Evolutionary conservation across 1,140 invertebrate genomes (phyloP).

Genomic region (Trachelipus rathkii): DNA sequence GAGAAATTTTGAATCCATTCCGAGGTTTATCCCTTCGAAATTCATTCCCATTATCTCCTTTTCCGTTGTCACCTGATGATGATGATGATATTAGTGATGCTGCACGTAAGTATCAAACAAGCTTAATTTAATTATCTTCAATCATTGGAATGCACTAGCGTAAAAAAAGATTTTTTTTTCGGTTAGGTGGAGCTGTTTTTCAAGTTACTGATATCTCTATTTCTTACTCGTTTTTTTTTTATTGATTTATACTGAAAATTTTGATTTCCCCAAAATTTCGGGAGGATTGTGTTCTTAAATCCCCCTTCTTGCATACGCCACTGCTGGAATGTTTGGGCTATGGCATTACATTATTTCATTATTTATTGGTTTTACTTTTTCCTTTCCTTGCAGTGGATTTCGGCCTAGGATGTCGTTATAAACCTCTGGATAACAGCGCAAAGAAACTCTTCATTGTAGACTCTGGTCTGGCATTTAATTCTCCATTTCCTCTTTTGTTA

Average conservation of each 20-base stretch:
- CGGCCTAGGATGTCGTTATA: slow-evolving; percentile 37
- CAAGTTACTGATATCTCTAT: too few species aligned
- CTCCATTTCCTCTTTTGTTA: slow-evolving; percentile 54
- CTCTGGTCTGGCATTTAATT: slow-evolving; percentile 56
- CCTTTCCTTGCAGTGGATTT: slow-evolving; percentile 33
- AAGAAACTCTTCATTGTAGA: slow-evolving; percentile 56
- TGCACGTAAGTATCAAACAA: not conserved
- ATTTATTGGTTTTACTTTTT: slow-evolving; percentile 13
- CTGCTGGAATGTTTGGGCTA: too few species aligned
- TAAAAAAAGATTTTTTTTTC: too few species aligned
- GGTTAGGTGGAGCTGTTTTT: too few species aligned
- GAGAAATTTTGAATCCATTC: slow-evolving; percentile 55
- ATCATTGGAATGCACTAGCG: not conserved
- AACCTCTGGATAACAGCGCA: slow-evolving; percentile 49
- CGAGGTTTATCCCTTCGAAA: slow-evolving; percentile 52
- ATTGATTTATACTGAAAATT: too few species aligned
- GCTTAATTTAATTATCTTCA: not conserved
- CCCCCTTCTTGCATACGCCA: too few species aligned
- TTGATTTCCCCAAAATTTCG: too few species aligned
- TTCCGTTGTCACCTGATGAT: slow-evolving; percentile 46
- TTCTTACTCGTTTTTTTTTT: too few species aligned
- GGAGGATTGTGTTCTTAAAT: too few species aligned
- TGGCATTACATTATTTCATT: slow-evolving; percentile 17
- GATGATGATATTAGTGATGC: slow-evolving; percentile 41
- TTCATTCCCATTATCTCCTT: slow-evolving; percentile 52